These are phyloP conservation scores for Ophion obscuratus DNA, from an alignment of 2,888 invertebrate genomes.

Conservation along the genomic window DNA sequence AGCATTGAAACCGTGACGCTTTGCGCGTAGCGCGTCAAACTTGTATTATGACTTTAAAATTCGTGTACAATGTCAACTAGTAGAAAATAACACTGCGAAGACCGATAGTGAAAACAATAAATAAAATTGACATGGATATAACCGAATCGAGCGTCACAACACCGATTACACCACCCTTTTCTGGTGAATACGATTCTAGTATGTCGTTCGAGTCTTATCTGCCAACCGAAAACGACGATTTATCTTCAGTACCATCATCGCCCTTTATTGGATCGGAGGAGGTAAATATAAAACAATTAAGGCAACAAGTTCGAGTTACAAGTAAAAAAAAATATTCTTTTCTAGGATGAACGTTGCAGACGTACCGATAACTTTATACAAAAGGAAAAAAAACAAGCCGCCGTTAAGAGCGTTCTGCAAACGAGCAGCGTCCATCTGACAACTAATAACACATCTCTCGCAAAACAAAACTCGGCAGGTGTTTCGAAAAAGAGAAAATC, in stretches of 20 bases:
- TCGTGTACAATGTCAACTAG: neutral
- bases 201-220: too few species aligned
- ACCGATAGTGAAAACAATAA: slow-evolving; percentile 1
- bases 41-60: slow-evolving; percentile 14
- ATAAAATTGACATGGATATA: slow-evolving; percentile 2
- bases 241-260: neutral
- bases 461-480: neutral
- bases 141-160: too few species aligned
- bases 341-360: too few species aligned
- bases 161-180: too few species aligned
- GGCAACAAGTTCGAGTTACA: slow-evolving; percentile 1
- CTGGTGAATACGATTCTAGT: too few species aligned
- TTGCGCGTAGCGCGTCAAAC: slow-evolving; percentile 12
- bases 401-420: slow-evolving; percentile 3
- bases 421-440: slow-evolving; percentile 3
- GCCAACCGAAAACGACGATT: neutral
- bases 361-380: neutral
- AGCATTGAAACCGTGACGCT: slow-evolving; percentile 1
- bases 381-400: neutral
- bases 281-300: neutral
- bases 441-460: slow-evolving; percentile 7
- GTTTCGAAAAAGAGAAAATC: slow-evolving; percentile 3
- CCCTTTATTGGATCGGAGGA: neutral
- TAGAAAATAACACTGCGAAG: slow-evolving; percentile 13
- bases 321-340: neutral